phyloP scores from a whole-genome alignment of 1,140 invertebrate species.

The Druon quercuslanigerum region DNA sequence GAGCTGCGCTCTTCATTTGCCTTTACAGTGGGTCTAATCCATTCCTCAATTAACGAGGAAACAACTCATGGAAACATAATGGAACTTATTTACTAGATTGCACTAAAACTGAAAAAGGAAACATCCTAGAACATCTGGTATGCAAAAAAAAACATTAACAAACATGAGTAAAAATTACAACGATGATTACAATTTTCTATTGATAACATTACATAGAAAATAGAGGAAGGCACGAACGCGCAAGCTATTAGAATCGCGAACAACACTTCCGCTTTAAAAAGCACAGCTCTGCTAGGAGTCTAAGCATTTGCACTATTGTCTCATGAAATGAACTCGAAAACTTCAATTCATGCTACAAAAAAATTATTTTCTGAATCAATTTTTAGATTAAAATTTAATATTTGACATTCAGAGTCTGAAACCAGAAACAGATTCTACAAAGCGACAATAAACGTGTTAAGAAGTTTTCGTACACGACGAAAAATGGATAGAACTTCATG shows the following conservation, averaged over 20 bases:
- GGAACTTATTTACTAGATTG: not conserved
- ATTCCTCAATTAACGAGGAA: too few relatives aligned
- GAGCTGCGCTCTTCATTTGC: too few relatives aligned
- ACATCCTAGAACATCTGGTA: not conserved
- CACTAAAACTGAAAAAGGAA: slow-evolving; percentile 4
- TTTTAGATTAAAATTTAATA: not conserved
- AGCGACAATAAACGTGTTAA: too few relatives aligned
- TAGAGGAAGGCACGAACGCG: slow-evolving; percentile 22
- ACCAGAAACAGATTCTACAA: too few relatives aligned
- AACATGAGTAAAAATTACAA: not conserved
- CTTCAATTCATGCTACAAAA: not conserved
- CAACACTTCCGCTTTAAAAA: not conserved
- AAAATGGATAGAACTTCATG: not conserved
- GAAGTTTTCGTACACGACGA: not conserved
- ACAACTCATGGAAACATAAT: not conserved
- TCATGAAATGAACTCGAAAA: not conserved
- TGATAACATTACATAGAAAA: slow-evolving; percentile 19
- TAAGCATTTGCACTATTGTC: slow-evolving; percentile 8
- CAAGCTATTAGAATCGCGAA: slow-evolving; percentile 6
- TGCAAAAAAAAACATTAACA: not conserved
- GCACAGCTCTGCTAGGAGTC: not conserved
- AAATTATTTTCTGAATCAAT: not conserved
- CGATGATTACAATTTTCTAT: slow-evolving; percentile 13
- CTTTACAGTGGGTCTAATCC: too few relatives aligned
- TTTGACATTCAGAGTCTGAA: too few relatives aligned